These are phyloP conservation scores for Sternotherus odoratus DNA, from an alignment of 2,797 vertebrate species.

Conservation along the genomic window DNA sequence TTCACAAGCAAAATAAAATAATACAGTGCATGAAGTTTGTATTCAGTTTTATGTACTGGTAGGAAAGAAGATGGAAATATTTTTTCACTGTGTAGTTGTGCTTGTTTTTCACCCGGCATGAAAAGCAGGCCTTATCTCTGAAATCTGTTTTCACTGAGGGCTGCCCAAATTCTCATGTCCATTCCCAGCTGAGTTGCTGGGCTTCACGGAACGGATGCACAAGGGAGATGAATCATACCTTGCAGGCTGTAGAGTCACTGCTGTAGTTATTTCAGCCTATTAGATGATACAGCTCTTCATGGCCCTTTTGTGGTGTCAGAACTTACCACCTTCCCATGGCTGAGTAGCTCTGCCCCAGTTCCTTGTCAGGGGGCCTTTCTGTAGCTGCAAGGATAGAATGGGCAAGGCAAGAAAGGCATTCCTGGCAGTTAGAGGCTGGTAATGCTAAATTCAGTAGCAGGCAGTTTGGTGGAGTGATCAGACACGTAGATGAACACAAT, in stretches of 20 bases:
- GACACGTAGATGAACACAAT: background rate
- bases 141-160: background rate
- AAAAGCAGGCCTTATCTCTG: background rate
- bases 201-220: background rate
- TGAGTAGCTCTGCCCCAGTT: background rate
- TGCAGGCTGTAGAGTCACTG: background rate
- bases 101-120: background rate
- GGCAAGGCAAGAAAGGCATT: background rate
- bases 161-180: background rate
- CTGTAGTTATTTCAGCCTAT: background rate
- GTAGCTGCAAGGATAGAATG: background rate
- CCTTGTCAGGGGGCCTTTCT: background rate
- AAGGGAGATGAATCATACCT: background rate
- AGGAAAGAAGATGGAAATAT: background rate
- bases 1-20: background rate
- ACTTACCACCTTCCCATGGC: background rate
- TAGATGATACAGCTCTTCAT: background rate
- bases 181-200: background rate
- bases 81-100: background rate
- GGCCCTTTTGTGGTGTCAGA: background rate
- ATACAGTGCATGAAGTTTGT: background rate
- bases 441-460: too few species aligned
- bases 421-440: background rate
- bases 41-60: background rate
- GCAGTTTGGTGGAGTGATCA: background rate